Evolutionary conservation across 1,140 invertebrate genomes (phyloP).

Genomic region (Lasioglossum baleicum): DNA sequence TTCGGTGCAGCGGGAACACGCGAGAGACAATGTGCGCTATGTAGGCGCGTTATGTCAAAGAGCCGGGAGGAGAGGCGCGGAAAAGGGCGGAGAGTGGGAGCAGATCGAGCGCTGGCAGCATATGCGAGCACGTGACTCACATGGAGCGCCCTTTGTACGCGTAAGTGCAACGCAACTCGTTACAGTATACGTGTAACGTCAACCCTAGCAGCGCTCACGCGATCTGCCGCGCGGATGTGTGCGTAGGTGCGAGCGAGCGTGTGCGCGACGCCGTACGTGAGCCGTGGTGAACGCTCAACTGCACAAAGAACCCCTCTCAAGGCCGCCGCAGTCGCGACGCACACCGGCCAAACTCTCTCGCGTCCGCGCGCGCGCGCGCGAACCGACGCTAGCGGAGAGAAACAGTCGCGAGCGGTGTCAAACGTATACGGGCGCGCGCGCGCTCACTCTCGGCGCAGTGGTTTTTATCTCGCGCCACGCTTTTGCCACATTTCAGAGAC

Average conservation of each 20-base stretch:
- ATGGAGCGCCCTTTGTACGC: constrained; percentile 73
- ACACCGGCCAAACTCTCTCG: constrained; percentile 26
- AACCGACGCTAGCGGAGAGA: too few relatives aligned
- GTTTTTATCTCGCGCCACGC: constrained; percentile 64
- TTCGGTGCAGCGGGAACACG: background rate
- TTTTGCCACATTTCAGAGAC: constrained; percentile 73
- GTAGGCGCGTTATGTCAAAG: constrained; percentile 27
- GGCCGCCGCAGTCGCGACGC: constrained; percentile 70
- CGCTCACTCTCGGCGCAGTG: constrained; percentile 29
- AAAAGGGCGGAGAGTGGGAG: too few relatives aligned
- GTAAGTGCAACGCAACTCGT: constrained; percentile 67
- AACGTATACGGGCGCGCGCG: constrained; percentile 15
- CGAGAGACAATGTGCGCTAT: constrained; percentile 35
- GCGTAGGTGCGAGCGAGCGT: constrained; percentile 17
- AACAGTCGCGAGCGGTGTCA: too few relatives aligned
- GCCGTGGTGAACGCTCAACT: constrained; percentile 69
- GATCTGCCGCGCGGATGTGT: background rate
- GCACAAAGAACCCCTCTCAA: constrained; percentile 79
- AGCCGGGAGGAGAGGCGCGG: background rate
- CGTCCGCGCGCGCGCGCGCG: background rate
- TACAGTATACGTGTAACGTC: constrained; percentile 61
- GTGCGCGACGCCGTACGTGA: constrained; percentile 38
- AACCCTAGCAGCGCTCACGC: constrained; percentile 25
- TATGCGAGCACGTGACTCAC: constrained; percentile 75
- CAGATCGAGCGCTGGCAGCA: constrained; percentile 54